These are phyloP conservation scores for Patiria miniata DNA, from an alignment of 35 echinoderm and acorn worm genomes.

Conservation along the genomic window DNA sequence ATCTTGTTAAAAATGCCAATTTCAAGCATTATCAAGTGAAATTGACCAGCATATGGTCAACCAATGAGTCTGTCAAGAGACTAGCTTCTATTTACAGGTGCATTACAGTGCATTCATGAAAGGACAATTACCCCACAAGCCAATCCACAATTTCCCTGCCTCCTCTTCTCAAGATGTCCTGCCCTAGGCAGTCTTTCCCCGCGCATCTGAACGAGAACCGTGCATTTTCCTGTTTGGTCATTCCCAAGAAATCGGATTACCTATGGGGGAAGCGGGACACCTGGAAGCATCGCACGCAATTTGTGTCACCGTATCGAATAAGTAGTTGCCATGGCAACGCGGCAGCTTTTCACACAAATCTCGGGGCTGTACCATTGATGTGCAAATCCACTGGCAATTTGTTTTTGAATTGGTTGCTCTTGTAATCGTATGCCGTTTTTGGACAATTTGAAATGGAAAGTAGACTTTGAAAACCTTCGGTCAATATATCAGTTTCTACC, in stretches of 20 bases:
- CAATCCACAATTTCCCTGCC: too few relatives aligned
- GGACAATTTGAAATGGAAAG: background rate
- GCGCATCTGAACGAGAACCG: background rate
- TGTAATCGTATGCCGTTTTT: background rate
- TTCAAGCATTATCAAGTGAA: too few relatives aligned
- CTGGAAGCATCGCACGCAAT: conserved; percentile 10
- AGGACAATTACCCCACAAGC: too few relatives aligned
- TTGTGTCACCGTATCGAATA: background rate
- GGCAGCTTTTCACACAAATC: background rate
- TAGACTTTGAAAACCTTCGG: background rate
- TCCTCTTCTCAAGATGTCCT: too few relatives aligned
- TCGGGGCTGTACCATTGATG: background rate
- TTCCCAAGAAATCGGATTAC: background rate
- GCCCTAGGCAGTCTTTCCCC: too few relatives aligned
- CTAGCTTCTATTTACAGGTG: too few relatives aligned
- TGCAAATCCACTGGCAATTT: too few relatives aligned
- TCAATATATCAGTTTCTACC: background rate
- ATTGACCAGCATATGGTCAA: too few relatives aligned
- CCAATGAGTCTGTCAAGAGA: too few relatives aligned
- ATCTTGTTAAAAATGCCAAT: too few relatives aligned
- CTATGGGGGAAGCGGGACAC: background rate
- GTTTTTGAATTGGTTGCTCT: too few relatives aligned
- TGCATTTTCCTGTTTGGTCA: background rate
- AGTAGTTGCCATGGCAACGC: background rate
- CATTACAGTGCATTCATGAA: too few relatives aligned